These are phyloP conservation scores for Bothrops jararaca DNA, from an alignment of 2,113 vertebrate species.

Conservation along the genomic window DNA sequence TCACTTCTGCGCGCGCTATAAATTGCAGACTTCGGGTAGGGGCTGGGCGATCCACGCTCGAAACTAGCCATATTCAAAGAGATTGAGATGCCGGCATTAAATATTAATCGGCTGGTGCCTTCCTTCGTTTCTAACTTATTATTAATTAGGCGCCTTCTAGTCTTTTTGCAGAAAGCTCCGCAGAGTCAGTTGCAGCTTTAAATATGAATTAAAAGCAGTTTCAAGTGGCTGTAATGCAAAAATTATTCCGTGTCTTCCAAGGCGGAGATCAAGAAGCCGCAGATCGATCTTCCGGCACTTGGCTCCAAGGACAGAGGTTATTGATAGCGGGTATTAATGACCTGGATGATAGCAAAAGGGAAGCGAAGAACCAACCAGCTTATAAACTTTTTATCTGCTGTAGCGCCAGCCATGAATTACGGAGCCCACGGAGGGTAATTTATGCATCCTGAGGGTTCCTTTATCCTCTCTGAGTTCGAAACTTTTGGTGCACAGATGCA, in stretches of 20 bases:
- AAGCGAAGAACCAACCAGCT: conserved; percentile 70
- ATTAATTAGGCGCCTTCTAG: conserved; percentile 87
- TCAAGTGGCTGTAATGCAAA: conserved; percentile 84
- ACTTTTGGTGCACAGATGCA: conserved; percentile 43
- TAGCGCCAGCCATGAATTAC: conserved; percentile 67
- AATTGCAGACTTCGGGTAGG: conserved; percentile 76
- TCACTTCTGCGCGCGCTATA: conserved; percentile 66
- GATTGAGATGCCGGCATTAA: conserved; percentile 82
- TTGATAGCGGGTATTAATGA: conserved; percentile 84
- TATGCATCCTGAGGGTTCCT: conserved; percentile 73
- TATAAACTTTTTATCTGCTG: conserved; percentile 76
- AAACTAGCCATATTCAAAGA: conserved; percentile 82
- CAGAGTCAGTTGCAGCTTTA: conserved; percentile 79
- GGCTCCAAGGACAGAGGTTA: conserved; percentile 82
- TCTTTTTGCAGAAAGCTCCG: conserved; percentile 78
- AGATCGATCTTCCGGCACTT: conserved; percentile 89
- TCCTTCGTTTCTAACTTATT: conserved; percentile 86
- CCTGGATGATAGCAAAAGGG: conserved; percentile 78
- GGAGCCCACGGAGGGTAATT: conserved; percentile 60
- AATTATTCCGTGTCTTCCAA: conserved; percentile 87
- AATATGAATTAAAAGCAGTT: conserved; percentile 90
- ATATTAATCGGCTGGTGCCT: conserved; percentile 82
- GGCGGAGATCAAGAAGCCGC: conserved; percentile 83
- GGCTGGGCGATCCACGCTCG: conserved; percentile 76
- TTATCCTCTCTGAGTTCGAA: conserved; percentile 58